A percentile compares a stretch with the other conserved stretches of the same genome.
phyloP scores from a whole-genome alignment of 2,113 vertebrate species.

The Eleginops maclovinus region DNA sequence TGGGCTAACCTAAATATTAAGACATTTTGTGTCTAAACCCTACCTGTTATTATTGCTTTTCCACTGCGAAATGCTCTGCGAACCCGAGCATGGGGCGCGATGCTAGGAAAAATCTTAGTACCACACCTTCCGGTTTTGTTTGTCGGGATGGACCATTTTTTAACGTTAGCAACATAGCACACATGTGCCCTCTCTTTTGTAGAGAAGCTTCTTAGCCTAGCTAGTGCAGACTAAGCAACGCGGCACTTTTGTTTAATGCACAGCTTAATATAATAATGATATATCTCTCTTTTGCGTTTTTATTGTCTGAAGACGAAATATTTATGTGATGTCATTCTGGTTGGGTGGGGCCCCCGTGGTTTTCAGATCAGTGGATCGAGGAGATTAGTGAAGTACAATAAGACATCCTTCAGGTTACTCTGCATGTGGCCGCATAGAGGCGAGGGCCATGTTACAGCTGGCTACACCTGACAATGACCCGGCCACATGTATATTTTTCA shows the following conservation, averaged over 20 bases:
- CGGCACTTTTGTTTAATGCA: not conserved
- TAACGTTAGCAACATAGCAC: conserved; percentile 32
- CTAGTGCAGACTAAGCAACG: not conserved
- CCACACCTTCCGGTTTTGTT: conserved; percentile 56
- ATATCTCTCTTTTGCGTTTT: not conserved
- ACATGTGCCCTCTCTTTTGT: conserved; percentile 51
- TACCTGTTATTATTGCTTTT: no score
- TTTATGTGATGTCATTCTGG: not conserved
- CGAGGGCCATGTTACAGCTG: conserved; percentile 35
- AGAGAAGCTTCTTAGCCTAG: conserved; percentile 23
- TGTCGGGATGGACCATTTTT: conserved; percentile 16
- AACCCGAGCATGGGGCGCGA: not conserved
- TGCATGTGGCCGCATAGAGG: conserved; percentile 16
- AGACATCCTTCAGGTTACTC: conserved; percentile 18
- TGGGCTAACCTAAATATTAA: not conserved
- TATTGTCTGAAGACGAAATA: not conserved
- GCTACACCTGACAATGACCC: conserved; percentile 41
- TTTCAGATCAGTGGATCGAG: conserved; percentile 13
- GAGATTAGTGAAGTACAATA: conserved; percentile 15
- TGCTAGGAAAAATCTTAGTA: not conserved
- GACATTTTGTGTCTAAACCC: not conserved
- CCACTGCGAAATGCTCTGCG: not conserved
- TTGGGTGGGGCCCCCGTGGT: conserved; percentile 64
- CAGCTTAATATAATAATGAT: not conserved
- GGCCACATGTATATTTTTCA: not conserved